Evolutionary conservation across 1,140 invertebrate species (phyloP), one percentile per base, ranked within the genome.

Genomic region (Conopomorpha cramerella): DNA sequence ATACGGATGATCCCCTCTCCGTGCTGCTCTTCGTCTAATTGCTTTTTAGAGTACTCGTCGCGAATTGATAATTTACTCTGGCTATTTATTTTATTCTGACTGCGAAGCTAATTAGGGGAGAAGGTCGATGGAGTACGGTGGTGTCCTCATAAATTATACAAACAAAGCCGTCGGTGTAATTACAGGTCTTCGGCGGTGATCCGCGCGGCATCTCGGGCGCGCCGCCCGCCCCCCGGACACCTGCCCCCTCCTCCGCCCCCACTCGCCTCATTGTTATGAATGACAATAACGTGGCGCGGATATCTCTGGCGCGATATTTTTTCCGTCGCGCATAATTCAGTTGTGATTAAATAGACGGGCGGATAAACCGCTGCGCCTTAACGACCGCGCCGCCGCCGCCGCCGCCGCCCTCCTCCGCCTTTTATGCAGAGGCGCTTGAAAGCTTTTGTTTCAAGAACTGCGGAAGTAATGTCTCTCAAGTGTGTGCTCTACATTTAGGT

Each of bases 311-410:
- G 54, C 51, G 44, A 60, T 59, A 65, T 61, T 71, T 73, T 72
- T 67, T 67, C 46, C 50, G 45, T 46, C 48, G 53, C 55, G 60
- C 58, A 71, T 72, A 32, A 67, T 68, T 73, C 56, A 59, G 62
- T 57, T 59, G 60, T 68, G 62, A 71, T 74, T 74, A 74, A 74
- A 71, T 54, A 61, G n/a, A n/a, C n/a, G 40, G 43, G 30, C 42
- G 43, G 46, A 53, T 56, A 54, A 39, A 39, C 43, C 45, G 30
- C n/a, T n/a, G n/a, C n/a, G n/a, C n/a, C n/a, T n/a, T n/a, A n/a
- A n/a, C n/a, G n/a, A n/a, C n/a, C n/a, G n/a, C n/a, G n/a, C n/a
- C n/a, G n/a, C n/a, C n/a, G n/a, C n/a, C n/a, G n/a, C n/a, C n/a
- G n/a, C n/a, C n/a, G n/a, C n/a, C n/a, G n/a, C n/a, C n/a, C n/a